Evolutionary conservation across 2,113 vertebrate genomes (phyloP).

Genomic region (Bubalus kerabau): DNA sequence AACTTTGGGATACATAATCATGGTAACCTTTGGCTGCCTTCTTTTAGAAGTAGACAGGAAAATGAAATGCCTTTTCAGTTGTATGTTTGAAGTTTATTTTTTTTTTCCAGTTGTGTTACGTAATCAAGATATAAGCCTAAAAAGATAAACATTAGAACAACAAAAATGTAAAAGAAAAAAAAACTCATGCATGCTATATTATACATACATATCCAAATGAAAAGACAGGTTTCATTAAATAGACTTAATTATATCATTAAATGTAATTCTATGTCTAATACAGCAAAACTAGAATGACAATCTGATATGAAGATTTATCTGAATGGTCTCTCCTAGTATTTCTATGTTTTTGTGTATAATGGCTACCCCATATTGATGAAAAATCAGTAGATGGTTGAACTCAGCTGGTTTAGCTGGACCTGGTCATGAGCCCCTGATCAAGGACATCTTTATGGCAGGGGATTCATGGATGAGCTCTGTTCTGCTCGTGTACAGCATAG

Average conservation of each 20-base stretch:
- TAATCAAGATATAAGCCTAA: not conserved
- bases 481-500: not conserved
- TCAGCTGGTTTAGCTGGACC: not conserved
- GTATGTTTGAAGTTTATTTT: not conserved
- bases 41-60: not conserved
- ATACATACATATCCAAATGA: not conserved
- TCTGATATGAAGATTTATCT: not conserved
- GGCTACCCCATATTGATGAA: not conserved
- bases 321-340: not conserved
- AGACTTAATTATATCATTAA: not conserved
- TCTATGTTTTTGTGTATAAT: not conserved
- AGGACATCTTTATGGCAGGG: too few relatives aligned
- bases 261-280: not conserved
- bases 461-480: not conserved
- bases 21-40: not conserved
- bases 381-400: not conserved
- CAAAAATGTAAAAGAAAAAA: not conserved
- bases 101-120: not conserved
- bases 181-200: not conserved
- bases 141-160: not conserved
- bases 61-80: not conserved
- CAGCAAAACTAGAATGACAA: not conserved
- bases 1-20: not conserved
- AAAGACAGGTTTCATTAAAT: not conserved
- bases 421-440: not conserved